Evolutionary conservation across 2,797 vertebrate species (phyloP), one percentile per base, ranked within the genome.

Genomic region (Hemibagrus guttatus): DNA sequence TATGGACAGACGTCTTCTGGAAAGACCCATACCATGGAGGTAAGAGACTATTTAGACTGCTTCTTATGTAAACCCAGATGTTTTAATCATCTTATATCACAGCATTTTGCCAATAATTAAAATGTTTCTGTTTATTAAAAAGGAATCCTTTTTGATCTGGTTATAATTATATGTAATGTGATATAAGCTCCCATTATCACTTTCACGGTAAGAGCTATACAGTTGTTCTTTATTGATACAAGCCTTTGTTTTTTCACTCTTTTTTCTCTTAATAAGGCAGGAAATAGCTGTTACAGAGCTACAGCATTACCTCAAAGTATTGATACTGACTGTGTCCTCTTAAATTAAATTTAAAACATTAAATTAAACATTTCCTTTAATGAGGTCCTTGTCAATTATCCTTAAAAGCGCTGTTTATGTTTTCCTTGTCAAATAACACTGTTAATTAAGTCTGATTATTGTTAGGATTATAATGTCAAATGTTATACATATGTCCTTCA

Each of bases 1-100:
- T 98, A 98, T n/a, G 98, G 98, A 88, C 97, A 98, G 92, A 98
- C 98, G 0, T 97, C 97, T 11, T 99, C 98, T 14, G 98, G 98
- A 92, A 99, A 99, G 94, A 99, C 97, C 76, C 97, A 99, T 91
- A 99, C 98, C 85, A 99, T 98, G 98, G 98, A 98, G 97, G 98
- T 98, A 94, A 74, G 86, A 64, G 11, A 49, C 19, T 7, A 28
- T 39, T 89, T 90, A 35, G n/a, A 1, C 26, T 28, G 1, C 9
- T 71, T 75, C n/a, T 68, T 23, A 83, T 14, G 6, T 54, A 68
- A 68, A 2, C 28, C 4, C n/a, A 52, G 46, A 46, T 46, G 2
- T 46, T 63, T n/a, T 81, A 46, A n/a, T 81, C 39, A 3, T 81
- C 6, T 64, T 46, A 64, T 64, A 11, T 2, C 2, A 42, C 35